Evolutionary conservation across 2,113 vertebrate species (phyloP).

Genomic region (Speoplatyrhinus poulsoni): DNA sequence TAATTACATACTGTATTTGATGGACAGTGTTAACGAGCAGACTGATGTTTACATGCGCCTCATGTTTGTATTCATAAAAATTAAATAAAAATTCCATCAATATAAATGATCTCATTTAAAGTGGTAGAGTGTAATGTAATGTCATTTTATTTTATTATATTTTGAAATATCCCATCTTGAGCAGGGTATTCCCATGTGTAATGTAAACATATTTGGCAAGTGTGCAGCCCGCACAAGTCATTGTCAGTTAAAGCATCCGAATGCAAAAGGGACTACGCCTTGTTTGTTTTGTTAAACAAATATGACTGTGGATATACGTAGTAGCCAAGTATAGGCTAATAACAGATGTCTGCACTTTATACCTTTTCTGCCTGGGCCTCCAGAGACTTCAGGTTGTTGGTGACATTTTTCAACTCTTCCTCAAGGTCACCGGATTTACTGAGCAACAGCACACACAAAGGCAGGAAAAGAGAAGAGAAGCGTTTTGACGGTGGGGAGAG

Average conservation of each 20-base stretch:
- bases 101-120: not conserved
- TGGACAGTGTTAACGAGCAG: too few species aligned
- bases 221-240: too few species aligned
- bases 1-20: not conserved
- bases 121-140: too few species aligned
- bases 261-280: too few species aligned
- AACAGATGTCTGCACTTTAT: constrained; percentile 48
- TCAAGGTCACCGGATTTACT: constrained; percentile 99
- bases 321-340: not conserved
- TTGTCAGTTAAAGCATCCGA: too few species aligned
- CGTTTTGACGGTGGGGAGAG: constrained; percentile 59
- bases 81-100: not conserved
- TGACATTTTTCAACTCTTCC: constrained; percentile 99
- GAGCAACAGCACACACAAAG: constrained; percentile 53
- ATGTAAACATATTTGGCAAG: too few species aligned
- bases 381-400: constrained; percentile 99
- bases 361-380: constrained; percentile 98
- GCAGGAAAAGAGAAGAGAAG: constrained; percentile 54
- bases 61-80: not conserved
- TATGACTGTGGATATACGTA: too few species aligned
- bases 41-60: too few species aligned
- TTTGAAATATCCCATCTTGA: not conserved
- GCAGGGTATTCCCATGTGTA: too few species aligned
- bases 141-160: too few species aligned
- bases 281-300: too few species aligned